phyloP scores from a whole-genome alignment of 1,140 invertebrate genomes.

The Oryctes rhinoceros region DNA sequence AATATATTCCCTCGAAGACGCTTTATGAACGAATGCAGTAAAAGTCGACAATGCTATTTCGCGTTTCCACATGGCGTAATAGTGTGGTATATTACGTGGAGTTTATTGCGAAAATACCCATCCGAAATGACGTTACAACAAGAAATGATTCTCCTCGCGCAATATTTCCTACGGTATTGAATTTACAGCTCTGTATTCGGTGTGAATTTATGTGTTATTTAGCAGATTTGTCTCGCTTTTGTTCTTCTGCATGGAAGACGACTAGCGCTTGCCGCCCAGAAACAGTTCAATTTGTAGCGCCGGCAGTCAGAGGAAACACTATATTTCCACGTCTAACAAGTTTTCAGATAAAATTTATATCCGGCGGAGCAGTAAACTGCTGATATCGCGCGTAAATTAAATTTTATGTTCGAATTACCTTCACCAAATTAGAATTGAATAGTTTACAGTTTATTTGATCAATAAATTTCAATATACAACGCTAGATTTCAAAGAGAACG shows the following conservation, averaged over 20 bases:
- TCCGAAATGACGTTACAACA: not conserved
- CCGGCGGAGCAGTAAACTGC: not conserved
- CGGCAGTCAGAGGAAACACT: not conserved
- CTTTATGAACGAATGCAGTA: not conserved
- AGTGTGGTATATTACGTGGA: not conserved
- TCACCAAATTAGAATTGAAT: not conserved
- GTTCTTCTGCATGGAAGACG: not conserved
- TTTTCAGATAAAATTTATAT: constrained; percentile 25
- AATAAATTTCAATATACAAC: too few species aligned
- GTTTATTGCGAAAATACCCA: constrained; percentile 5
- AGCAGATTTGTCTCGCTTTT: constrained; percentile 32
- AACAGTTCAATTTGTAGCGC: constrained; percentile 30
- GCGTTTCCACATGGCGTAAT: not conserved
- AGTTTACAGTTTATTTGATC: too few species aligned
- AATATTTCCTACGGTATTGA: constrained; percentile 28
- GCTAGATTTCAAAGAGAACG: too few species aligned
- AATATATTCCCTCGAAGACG: too few species aligned
- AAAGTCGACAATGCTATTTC: constrained; percentile 1
- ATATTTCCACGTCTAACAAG: constrained; percentile 34
- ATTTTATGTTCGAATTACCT: not conserved
- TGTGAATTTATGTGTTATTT: constrained; percentile 27
- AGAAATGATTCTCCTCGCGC: not conserved
- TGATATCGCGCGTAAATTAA: constrained; percentile 19
- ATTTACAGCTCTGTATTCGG: constrained; percentile 22
- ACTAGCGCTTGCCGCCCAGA: not conserved